Base-by-base conservation (phyloP, 2,113 vertebrate species). In the Rhynchomys soricoides region DNA sequence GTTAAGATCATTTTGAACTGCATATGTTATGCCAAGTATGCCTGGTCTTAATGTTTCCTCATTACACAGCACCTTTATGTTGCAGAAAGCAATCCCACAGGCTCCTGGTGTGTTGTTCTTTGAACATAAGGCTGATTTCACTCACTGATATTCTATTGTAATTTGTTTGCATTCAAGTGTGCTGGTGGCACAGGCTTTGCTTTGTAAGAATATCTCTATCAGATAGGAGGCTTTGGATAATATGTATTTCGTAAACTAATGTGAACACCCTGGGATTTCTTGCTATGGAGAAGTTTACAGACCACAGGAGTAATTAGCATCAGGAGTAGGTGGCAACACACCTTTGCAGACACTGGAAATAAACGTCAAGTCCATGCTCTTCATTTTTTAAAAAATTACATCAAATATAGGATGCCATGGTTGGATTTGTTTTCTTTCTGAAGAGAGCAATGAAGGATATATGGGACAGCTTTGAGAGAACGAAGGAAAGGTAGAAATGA, bases 1-100 rank as follows among this genome's bases (percentile, higher is more conserved):
- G 73, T 62, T 93, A 94, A 86, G 71, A 78, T 96, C 70, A 92
- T 96, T 68, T 86, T 89, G 73, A 95, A 90, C 48, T 92, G 52
- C 66, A 70, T 55, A 93, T 68, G 52, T 82, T 78, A 95, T 48
- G 43, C 50, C 64, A 82, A 93, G 22, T 92, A 50, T 48, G 45
- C 40, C 59, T 93, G 59, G 92, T 89, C 13, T 5, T 31, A 81
- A 78, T 57, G 70, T 94, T 89, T 87, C n/a, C 22, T 83, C 50
- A 50, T 89, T 75, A 86, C 83, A 96, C 85, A 92, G 21, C 50
- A 86, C 66, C 75, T 93, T 94, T 62, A 62, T 87, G 94, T 90
- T 93, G 50, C 52, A 89, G 31, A 21, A 68, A 94, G 89, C 93
- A 95, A 92, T 92, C 7, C 48, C 21, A 91, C 57, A 57, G 88